These are phyloP conservation scores for Micronisus gabar DNA, from an alignment of 2,113 vertebrate species.

Conservation along the genomic window DNA sequence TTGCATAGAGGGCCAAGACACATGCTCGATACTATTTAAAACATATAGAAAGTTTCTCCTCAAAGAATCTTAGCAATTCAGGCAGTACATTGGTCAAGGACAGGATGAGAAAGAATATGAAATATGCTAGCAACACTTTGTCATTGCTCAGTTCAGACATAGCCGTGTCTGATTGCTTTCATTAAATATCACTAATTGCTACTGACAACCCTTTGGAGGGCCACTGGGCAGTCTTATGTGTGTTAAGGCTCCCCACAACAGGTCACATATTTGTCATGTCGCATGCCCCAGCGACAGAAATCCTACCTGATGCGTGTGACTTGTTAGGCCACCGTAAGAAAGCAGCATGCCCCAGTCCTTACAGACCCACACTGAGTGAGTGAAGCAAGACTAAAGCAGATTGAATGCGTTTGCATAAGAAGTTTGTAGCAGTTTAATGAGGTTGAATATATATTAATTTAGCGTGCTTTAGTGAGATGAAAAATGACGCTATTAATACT, in stretches of 20 bases:
- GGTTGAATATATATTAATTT: background rate
- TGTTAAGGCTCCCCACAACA: background rate
- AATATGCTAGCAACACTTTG: too few species aligned
- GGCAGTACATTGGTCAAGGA: background rate
- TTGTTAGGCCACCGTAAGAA: background rate
- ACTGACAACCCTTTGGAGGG: background rate
- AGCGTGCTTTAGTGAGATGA: background rate
- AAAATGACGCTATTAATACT: background rate
- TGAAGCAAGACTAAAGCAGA: background rate
- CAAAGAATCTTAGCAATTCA: background rate
- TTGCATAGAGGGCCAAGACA: background rate
- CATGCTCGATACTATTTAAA: background rate
- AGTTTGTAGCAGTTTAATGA: background rate
- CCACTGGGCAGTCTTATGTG: rapidly evolving
- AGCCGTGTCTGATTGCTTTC: background rate
- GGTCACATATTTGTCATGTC: background rate
- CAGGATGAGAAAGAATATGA: background rate
- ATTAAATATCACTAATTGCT: background rate
- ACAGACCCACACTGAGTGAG: rapidly evolving
- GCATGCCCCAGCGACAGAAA: too few species aligned
- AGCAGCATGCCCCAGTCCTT: background rate
- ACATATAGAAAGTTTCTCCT: background rate
- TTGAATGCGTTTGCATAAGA: background rate
- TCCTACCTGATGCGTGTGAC: too few species aligned
- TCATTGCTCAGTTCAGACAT: background rate